phyloP scores from a whole-genome alignment of 2,797 vertebrate genomes.

The Distichodus sexfasciatus region DNA sequence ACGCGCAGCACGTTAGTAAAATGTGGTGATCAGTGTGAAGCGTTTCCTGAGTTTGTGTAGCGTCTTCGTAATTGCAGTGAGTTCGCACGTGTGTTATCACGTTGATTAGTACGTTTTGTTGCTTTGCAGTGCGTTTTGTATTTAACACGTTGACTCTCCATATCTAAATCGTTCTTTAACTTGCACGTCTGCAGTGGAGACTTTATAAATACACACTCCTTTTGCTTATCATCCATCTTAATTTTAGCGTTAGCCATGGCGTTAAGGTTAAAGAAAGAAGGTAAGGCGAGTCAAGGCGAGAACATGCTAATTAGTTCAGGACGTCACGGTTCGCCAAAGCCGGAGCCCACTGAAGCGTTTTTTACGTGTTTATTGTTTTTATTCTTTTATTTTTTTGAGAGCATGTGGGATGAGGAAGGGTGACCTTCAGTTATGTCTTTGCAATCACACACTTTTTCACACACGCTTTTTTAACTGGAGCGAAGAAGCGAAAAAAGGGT shows the following conservation, averaged over 20 bases:
- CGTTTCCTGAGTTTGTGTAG: too few species aligned
- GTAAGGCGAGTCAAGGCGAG: neutral
- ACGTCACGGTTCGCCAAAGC: neutral
- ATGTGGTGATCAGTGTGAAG: too few species aligned
- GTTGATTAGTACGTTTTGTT: too few species aligned
- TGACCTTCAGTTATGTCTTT: constrained; percentile 55
- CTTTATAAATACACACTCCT: too few species aligned
- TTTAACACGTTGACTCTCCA: too few species aligned
- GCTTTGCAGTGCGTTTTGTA: too few species aligned
- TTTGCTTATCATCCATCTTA: constrained; percentile 17
- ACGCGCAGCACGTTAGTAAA: too few species aligned
- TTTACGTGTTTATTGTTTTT: neutral
- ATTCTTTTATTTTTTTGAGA: neutral
- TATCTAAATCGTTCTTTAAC: too few species aligned
- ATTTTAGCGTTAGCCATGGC: neutral
- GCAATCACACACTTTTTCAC: constrained; percentile 16
- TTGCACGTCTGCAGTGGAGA: too few species aligned
- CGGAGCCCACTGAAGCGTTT: too few species aligned
- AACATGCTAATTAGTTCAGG: neutral
- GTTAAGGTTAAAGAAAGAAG: neutral
- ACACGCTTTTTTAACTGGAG: constrained; percentile 21
- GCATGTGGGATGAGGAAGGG: constrained; percentile 32
- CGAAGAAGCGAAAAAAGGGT: constrained; percentile 46
- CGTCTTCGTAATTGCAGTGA: too few species aligned
- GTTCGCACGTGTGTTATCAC: too few species aligned